Evolutionary conservation across 2,888 invertebrate genomes (phyloP).

Genomic region (Stenodera caucasica): DNA sequence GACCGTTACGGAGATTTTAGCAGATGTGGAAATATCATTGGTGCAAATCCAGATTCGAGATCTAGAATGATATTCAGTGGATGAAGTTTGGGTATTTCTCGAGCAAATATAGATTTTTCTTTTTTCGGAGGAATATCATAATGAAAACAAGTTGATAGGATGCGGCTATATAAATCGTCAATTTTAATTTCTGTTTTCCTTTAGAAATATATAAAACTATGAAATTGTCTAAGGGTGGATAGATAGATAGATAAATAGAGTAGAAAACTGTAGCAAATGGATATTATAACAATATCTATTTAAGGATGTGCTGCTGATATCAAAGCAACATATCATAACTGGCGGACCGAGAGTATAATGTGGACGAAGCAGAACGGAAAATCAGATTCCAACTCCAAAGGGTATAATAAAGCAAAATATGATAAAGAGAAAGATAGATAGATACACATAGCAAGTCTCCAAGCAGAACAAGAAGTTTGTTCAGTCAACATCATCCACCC

Average conservation of each 20-base stretch:
- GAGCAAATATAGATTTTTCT: too few species aligned
- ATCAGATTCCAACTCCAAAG: conserved; percentile 45
- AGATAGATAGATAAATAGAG: not conserved
- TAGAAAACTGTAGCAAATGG: not conserved
- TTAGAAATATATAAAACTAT: not conserved
- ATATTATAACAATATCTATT: conserved; percentile 20
- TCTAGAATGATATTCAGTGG: too few species aligned
- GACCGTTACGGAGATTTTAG: too few species aligned
- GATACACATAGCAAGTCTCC: not conserved
- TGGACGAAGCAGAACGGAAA: conserved; percentile 42
- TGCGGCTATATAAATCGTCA: not conserved
- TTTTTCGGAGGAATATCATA: not conserved
- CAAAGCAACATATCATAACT: conserved; percentile 37
- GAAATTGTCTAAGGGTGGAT: not conserved
- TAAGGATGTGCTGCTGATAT: conserved; percentile 25
- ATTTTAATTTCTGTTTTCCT: not conserved
- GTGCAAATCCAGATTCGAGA: too few species aligned
- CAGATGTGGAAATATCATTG: too few species aligned
- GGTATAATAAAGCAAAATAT: conserved; percentile 43
- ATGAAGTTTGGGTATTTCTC: too few species aligned
- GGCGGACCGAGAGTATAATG: conserved; percentile 36
- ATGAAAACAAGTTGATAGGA: not conserved
- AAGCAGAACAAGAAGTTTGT: conserved; percentile 39
- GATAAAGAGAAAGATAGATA: not conserved
- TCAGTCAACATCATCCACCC: conserved; percentile 33